Conservation (phyloP, 2,113 vertebrate species). For the Telmatochromis sp. region DNA sequence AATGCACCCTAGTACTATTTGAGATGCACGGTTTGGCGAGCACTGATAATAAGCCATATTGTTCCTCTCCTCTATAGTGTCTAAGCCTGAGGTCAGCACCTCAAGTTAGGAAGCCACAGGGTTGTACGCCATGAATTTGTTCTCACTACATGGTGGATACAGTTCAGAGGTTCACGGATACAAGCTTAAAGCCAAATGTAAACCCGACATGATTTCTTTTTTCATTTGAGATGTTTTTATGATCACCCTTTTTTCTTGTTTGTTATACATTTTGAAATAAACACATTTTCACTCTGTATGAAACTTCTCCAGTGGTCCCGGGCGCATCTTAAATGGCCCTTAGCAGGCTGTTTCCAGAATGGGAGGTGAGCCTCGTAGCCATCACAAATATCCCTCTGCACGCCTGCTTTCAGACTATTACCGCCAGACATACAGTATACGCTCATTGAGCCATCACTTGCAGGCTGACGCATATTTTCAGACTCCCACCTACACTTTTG, state of each 20-base stretch:
- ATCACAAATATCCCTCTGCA: neutral
- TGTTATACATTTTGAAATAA: neutral
- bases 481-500: neutral
- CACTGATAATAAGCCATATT: neutral
- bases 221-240: neutral
- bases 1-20: neutral
- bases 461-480: neutral
- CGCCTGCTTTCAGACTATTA: conserved; percentile 29
- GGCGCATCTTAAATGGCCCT: neutral
- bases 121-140: neutral
- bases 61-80: neutral
- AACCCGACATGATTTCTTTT: neutral
- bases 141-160: neutral
- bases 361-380: neutral
- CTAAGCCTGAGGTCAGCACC: rapidly evolving
- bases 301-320: neutral
- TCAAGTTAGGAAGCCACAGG: neutral
- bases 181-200: neutral
- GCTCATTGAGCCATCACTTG: conserved; percentile 55
- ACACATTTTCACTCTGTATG: neutral
- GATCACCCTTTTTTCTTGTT: neutral
- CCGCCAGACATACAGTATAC: conserved; percentile 28
- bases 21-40: neutral
- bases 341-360: neutral
- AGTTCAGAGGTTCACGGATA: neutral